Percentiles rank a stretch among this genome's conserved stretches.
phyloP scores from a whole-genome alignment of 2,888 invertebrate genomes.

The Sphaerophoria rueppellii region DNA sequence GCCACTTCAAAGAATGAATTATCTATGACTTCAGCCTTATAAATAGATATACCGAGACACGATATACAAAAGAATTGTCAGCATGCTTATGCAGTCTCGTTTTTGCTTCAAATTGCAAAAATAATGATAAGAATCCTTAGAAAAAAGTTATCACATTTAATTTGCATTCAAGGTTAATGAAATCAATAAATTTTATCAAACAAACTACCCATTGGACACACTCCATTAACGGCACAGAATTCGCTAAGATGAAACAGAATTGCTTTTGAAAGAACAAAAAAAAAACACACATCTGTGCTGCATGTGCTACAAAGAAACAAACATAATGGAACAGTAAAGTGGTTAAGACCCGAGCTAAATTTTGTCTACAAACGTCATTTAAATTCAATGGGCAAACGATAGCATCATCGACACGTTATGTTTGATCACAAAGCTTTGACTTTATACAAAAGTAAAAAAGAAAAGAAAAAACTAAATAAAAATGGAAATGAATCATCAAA shows the following conservation, averaged over 20 bases:
- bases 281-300: constrained; percentile 18
- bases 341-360: constrained; percentile 12
- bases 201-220: constrained; percentile 31
- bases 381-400: background rate
- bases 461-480: background rate
- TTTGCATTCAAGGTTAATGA: constrained; percentile 46
- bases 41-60: too few species aligned
- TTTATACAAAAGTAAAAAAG: constrained; percentile 6
- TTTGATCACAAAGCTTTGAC: background rate
- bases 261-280: background rate
- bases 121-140: background rate
- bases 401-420: background rate
- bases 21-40: too few species aligned
- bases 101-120: background rate
- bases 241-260: constrained; percentile 6
- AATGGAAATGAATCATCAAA: background rate
- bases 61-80: too few species aligned
- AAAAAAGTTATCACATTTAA: constrained; percentile 8
- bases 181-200: constrained; percentile 29
- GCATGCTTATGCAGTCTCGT: too few species aligned
- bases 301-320: constrained; percentile 10
- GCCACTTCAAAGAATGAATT: too few species aligned
- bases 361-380: constrained; percentile 3
- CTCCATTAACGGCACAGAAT: constrained; percentile 23
- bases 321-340: background rate